A percentile compares a stretch with the other conserved stretches of the same genome.
phyloP scores from a whole-genome alignment of 2,113 vertebrate species.

The Bufo bufo region DNA sequence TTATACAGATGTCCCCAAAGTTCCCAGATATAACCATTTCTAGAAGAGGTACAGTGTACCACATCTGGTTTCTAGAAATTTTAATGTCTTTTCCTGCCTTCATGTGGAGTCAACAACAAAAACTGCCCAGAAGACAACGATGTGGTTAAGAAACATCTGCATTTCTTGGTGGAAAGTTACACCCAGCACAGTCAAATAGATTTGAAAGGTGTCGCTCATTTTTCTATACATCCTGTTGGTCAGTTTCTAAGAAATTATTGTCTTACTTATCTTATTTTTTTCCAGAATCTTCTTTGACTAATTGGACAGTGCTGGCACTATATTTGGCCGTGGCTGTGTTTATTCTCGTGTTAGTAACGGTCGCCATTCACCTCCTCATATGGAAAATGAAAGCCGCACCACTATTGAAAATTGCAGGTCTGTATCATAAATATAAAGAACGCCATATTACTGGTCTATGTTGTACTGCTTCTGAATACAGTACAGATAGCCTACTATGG shows the following conservation, averaged over 20 bases:
- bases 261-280: fast-evolving
- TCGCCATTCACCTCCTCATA: slow-evolving; percentile 65
- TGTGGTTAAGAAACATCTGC: not conserved
- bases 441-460: not conserved
- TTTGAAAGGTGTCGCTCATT: not conserved
- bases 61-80: too few relatives aligned
- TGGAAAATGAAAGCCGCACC: slow-evolving; percentile 62
- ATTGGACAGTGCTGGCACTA: slow-evolving; percentile 20
- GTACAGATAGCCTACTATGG: too few relatives aligned
- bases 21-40: too few relatives aligned
- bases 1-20: too few relatives aligned
- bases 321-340: not conserved
- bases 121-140: not conserved
- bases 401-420: not conserved
- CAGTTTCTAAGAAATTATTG: not conserved
- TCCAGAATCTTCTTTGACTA: fast-evolving
- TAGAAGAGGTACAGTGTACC: too few relatives aligned
- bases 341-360: slow-evolving; percentile 57
- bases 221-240: not conserved
- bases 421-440: slow-evolving; percentile 34
- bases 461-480: not conserved
- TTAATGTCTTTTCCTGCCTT: not conserved
- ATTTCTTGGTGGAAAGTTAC: not conserved
- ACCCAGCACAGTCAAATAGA: not conserved
- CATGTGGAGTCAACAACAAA: not conserved